Conservation (phyloP, 2,888 invertebrate species). For the Xylota sylvarum region DNA sequence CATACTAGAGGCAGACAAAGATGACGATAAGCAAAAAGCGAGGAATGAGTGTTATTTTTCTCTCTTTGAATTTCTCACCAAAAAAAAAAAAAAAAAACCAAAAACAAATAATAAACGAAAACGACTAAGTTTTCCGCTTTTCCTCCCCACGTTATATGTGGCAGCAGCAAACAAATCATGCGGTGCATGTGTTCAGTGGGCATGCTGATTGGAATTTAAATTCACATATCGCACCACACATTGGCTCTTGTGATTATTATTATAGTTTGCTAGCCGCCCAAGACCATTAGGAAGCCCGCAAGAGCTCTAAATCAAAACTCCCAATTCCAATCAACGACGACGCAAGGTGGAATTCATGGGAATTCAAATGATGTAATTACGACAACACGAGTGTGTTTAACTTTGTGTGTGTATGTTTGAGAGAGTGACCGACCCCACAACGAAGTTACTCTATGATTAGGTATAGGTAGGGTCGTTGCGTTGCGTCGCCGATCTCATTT, state of each 20-base stretch:
- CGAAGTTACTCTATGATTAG: slow-evolving; percentile 33
- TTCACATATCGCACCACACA: slow-evolving; percentile 59
- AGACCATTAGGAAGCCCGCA: slow-evolving; percentile 56
- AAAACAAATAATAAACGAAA: slow-evolving; percentile 21
- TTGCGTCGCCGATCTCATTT: slow-evolving; percentile 55
- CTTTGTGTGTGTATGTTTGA: not conserved
- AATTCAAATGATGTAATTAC: slow-evolving; percentile 70
- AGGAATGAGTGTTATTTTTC: slow-evolving; percentile 6
- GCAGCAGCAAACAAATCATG: slow-evolving; percentile 36
- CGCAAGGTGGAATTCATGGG: slow-evolving; percentile 60
- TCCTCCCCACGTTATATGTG: slow-evolving; percentile 1
- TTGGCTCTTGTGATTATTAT: slow-evolving; percentile 59
- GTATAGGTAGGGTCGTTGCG: slow-evolving; percentile 43
- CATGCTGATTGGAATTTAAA: slow-evolving; percentile 53
- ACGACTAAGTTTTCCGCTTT: slow-evolving; percentile 33
- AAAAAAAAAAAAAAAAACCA: too few relatives aligned
- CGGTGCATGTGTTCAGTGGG: slow-evolving; percentile 41
- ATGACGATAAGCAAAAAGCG: slow-evolving; percentile 32
- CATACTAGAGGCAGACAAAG: not conserved
- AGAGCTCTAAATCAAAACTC: slow-evolving; percentile 69
- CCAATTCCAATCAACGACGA: slow-evolving; percentile 51
- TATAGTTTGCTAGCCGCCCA: slow-evolving; percentile 50
- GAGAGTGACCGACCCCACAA: slow-evolving; percentile 48
- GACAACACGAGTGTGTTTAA: slow-evolving; percentile 19
- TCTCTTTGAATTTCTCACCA: slow-evolving; percentile 9